Percentiles rank a stretch among this genome's conserved stretches.
Evolutionary conservation across 2,888 invertebrate species (phyloP).

Genomic region (Orthonychiurus folsomi): DNA sequence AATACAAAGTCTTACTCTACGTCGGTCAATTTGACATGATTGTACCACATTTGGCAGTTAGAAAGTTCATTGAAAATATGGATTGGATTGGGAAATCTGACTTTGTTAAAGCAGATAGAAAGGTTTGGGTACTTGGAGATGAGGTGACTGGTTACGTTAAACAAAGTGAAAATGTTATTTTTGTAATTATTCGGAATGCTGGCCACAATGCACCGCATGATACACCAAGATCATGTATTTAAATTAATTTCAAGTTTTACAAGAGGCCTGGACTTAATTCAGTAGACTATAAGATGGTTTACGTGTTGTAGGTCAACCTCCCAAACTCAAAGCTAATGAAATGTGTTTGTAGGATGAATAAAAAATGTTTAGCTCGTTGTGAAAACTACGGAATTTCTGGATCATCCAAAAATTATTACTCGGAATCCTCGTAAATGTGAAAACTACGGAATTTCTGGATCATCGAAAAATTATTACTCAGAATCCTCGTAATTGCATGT

Average conservation of each 20-base stretch:
- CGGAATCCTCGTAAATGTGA: too few species aligned
- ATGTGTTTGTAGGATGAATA: neutral
- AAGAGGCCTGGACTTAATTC: neutral
- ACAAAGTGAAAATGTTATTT: conserved; percentile 3
- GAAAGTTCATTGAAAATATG: conserved; percentile 3
- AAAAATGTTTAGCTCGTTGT: neutral
- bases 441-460: too few species aligned
- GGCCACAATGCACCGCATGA: conserved; percentile 12
- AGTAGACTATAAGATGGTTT: neutral
- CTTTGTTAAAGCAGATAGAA: conserved; percentile 58
- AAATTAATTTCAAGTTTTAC: conserved; percentile 5
- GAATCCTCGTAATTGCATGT: too few species aligned
- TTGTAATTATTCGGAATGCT: neutral
- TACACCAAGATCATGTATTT: neutral
- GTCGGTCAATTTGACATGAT: conserved; percentile 14
- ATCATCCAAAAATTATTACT: too few species aligned
- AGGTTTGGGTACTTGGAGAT: conserved; percentile 43
- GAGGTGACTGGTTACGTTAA: conserved; percentile 10
- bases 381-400: too few species aligned
- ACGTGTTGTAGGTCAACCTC: neutral
- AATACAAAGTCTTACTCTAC: conserved; percentile 7
- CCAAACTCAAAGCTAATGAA: neutral
- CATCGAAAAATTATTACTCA: too few species aligned
- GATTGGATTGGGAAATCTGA: conserved; percentile 48
- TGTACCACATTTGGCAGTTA: neutral